Base-by-base conservation (phyloP, 1,140 invertebrate species). In the Paracyclopina nana region DNA sequence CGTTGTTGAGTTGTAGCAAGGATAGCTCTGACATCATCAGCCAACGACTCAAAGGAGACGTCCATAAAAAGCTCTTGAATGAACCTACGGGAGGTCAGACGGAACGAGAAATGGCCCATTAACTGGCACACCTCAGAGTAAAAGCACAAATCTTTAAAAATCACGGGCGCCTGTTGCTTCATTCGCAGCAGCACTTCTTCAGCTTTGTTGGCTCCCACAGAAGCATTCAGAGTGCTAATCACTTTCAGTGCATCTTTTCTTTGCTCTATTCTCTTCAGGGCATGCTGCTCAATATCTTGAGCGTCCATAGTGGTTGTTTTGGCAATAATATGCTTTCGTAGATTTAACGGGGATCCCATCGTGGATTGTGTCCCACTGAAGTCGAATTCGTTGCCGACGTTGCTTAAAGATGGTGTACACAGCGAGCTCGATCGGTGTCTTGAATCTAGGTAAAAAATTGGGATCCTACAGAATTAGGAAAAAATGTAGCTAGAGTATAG, bases 41-140 rank as follows among this genome's bases (percentile, higher is more conserved):
- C n/a, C n/a, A n/a, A n/a, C n/a, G n/a, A n/a, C 45, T 78, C 75
- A 59, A 86, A 87, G 58, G 73, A 71, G 18, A 84, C 66, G 61
- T 95, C 88, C 27, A 88, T 70, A 65, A 96, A 96, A 5, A 96
- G 67, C 66, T 96, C 90, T 63, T 96, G 88, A 14, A 95, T 66
- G 64, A 95, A 88, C 55, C 86, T 72, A 18, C 90, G 69, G 2
- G 85, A 77, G 48, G 72, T 72, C 54, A 92, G 69, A 55, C 86
- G 74, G 61, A 88, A 91, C 20, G 77, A 78, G 60, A 78, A 80
- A 27, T 72, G 72, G 0, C 78, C 75, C 28, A 95, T 64, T 43
- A 84, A 68, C 52, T 74, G 74, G 61, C 81, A 80, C 5, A 92
- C 77, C 64, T 95, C 90, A 1, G 84, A 90, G 65, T 91, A 96